Percentiles rank a stretch among this genome's conserved stretches.
Evolutionary conservation across 2,797 vertebrate species (phyloP).

Genomic region (Hydrocynus forskahlii): DNA sequence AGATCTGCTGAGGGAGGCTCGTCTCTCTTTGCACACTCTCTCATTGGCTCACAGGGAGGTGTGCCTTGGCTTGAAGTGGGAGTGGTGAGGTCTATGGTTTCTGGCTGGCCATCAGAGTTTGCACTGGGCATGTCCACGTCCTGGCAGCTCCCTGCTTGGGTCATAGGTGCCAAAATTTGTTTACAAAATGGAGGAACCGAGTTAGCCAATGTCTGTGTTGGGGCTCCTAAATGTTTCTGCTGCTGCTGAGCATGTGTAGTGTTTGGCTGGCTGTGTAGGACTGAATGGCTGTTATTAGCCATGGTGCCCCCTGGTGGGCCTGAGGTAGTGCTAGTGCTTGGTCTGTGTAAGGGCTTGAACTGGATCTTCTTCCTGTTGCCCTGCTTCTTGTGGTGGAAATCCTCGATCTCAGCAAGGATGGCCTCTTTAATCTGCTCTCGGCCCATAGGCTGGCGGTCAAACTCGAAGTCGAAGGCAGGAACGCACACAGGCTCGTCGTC

Average conservation of each 20-base stretch:
- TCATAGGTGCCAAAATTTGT: slow-evolving; percentile 64
- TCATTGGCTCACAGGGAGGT: slow-evolving; percentile 67
- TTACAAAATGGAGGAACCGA: slow-evolving; percentile 67
- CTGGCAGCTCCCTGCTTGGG: slow-evolving; percentile 66
- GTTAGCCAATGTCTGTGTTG: slow-evolving; percentile 62
- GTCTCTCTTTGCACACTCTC: slow-evolving; percentile 64
- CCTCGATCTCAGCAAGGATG: slow-evolving; percentile 90
- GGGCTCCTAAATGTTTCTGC: slow-evolving; percentile 50
- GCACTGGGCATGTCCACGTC: slow-evolving; percentile 91
- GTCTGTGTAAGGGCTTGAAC: slow-evolving; percentile 80
- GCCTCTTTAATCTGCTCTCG: slow-evolving; percentile 92
- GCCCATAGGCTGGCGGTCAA: slow-evolving; percentile 82
- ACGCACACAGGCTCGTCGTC: slow-evolving; percentile 94
- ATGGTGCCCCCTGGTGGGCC: slow-evolving; percentile 45
- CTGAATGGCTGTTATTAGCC: slow-evolving; percentile 46
- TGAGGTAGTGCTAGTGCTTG: slow-evolving; percentile 43
- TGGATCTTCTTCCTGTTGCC: slow-evolving; percentile 84
- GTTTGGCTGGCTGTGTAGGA: slow-evolving; percentile 57
- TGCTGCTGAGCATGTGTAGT: slow-evolving; percentile 61
- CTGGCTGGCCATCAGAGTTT: slow-evolving; percentile 78
- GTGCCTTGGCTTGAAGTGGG: slow-evolving; percentile 74
- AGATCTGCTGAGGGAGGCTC: slow-evolving; percentile 53
- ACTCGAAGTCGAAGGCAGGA: slow-evolving; percentile 92
- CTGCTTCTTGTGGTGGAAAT: slow-evolving; percentile 87
- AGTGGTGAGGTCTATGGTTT: slow-evolving; percentile 86